Base-by-base conservation (phyloP, 2,113 vertebrate species). In the Nycticorax nycticorax region DNA sequence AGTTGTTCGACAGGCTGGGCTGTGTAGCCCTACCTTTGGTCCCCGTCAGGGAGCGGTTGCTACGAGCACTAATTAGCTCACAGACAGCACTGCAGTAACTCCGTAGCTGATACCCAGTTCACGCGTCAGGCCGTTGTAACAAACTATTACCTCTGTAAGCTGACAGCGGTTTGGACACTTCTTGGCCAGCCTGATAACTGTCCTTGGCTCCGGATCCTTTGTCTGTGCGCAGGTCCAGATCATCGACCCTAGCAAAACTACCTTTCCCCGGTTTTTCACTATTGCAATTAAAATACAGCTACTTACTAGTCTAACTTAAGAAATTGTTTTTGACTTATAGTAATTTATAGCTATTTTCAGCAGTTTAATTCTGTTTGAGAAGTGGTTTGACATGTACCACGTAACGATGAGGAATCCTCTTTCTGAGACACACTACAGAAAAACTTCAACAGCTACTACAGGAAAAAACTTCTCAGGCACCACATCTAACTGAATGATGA, bases 31-130 rank as follows among this genome's bases (percentile, higher is more conserved):
- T 18, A 30, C 55, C 35, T 35, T 26, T 9, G 17, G 17, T 33
- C 48, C 75, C 48, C 55, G 26, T 5, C 45, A 53, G 30, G 0
- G 39, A 30, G 9, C 0, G 22, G n/a, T 0, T 68, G 22, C 41
- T 35, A 4, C 3, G 4, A 83, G 43, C 78, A 18, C 41, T 43
- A 43, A 43, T 4, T 6, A 22, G 64, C 20, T 53, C 59, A 39
- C 27, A 47, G 64, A 9, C 50, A 59, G 45, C 28, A 6, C 28
- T 4, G 5, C 8, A 20, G 14, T 13, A 59, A 19, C 50, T 28
- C 63, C 56, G 27, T 4, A 59, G 52, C 33, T 21, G 37, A 17
- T 35, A 27, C 33, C 41, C 28, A 27, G 14, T 4, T 77, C 72
- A 39, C 33, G 16, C 1, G 0, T 27, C 27, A 35, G 55, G 45